Evolutionary conservation across 2,113 vertebrate genomes (phyloP).

Genomic region (Brienomyrus longianalis): DNA sequence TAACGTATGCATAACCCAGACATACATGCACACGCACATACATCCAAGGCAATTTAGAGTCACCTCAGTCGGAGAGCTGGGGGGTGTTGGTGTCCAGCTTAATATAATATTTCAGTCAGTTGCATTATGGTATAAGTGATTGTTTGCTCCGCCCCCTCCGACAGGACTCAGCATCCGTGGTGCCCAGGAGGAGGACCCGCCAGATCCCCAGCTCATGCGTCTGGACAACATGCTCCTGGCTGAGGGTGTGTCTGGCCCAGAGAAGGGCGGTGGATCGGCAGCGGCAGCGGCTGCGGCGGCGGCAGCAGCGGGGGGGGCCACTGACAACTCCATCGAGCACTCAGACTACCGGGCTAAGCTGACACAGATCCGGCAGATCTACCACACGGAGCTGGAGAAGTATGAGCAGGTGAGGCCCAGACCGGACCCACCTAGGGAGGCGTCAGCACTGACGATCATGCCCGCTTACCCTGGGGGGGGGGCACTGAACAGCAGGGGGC

Average conservation of each 20-base stretch:
- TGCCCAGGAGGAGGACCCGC: constrained; percentile 79
- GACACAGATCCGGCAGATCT: constrained; percentile 85
- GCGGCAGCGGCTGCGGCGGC: constrained; percentile 75
- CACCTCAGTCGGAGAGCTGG: background rate
- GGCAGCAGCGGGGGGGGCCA: constrained; percentile 71
- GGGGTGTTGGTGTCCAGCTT: background rate
- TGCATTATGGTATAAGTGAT: background rate
- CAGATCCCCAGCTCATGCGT: constrained; percentile 84
- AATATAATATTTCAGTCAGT: background rate
- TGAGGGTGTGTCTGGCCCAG: constrained; percentile 83
- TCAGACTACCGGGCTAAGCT: constrained; percentile 89
- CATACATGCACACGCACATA: background rate
- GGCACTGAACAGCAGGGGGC: background rate
- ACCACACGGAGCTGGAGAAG: constrained; percentile 89
- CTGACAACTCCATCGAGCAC: constrained; percentile 82
- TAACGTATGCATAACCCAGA: too few species aligned
- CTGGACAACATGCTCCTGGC: constrained; percentile 90
- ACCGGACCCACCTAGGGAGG: background rate
- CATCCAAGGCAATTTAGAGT: background rate
- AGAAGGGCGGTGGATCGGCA: constrained; percentile 78
- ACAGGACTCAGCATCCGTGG: constrained; percentile 84
- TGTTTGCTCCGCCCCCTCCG: constrained; percentile 16
- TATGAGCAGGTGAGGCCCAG: constrained; percentile 72
- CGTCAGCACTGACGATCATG: background rate
- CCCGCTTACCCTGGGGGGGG: background rate